Percentiles rank a stretch among this genome's conserved stretches.
Evolutionary conservation across 2,113 vertebrate genomes (phyloP).

Genomic region (Abramis brama): DNA sequence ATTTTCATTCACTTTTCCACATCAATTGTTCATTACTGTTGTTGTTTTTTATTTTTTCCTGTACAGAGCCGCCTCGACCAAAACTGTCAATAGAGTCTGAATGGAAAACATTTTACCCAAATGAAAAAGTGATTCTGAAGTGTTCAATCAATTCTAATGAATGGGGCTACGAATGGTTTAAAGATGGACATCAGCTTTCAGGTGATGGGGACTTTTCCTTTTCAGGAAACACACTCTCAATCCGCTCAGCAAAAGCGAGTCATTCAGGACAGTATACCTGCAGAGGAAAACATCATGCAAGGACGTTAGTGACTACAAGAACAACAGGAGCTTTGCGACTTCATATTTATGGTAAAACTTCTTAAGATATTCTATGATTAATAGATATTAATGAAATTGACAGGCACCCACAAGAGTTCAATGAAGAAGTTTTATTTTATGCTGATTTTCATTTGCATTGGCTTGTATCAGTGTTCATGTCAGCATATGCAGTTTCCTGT

Average conservation of each 20-base stretch:
- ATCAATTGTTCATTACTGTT: neutral
- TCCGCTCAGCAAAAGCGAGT: neutral
- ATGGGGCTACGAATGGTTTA: slow-evolving; percentile 18
- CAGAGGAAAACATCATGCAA: neutral
- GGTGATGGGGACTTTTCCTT: neutral
- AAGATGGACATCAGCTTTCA: fast-evolving
- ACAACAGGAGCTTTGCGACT: neutral
- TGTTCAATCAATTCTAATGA: neutral
- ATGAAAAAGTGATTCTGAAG: neutral
- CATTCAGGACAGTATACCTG: slow-evolving; percentile 17
- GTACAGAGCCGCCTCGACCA: neutral
- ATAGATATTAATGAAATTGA: too few species aligned
- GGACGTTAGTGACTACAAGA: neutral
- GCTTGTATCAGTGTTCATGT: too few species aligned
- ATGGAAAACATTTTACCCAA: slow-evolving; percentile 1
- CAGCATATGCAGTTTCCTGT: too few species aligned
- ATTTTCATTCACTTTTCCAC: too few species aligned
- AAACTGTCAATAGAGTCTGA: neutral
- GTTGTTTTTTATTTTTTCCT: neutral
- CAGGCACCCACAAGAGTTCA: too few species aligned
- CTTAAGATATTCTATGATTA: neutral
- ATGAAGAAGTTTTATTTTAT: too few species aligned
- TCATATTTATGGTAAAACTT: neutral
- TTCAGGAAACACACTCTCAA: neutral
- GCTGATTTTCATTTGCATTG: too few species aligned